phyloP scores from a whole-genome alignment of 2,888 invertebrate genomes.

The Antheraea yamamai region DNA sequence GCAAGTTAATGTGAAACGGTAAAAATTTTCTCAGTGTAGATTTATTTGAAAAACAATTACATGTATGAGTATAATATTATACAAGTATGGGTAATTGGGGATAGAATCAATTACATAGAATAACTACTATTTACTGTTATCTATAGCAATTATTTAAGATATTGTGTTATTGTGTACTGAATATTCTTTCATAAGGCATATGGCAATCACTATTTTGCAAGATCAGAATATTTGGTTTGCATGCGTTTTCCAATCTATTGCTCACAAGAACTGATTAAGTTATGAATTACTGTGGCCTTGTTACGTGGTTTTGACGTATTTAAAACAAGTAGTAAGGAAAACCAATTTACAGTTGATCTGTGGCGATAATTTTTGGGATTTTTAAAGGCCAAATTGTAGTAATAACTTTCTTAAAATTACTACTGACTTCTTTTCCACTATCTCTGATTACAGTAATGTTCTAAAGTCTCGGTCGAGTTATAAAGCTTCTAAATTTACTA shows the following conservation, averaged over 20 bases:
- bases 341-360: not conserved
- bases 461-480: not conserved
- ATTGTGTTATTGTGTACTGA: not conserved
- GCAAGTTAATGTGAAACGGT: not conserved
- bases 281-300: not conserved
- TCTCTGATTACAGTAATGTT: not conserved
- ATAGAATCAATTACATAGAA: no score
- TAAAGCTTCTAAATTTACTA: not conserved
- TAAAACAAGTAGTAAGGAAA: not conserved
- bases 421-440: not conserved
- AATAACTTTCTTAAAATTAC: not conserved
- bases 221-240: not conserved
- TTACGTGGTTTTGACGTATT: not conserved
- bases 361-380: not conserved
- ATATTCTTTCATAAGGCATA: not conserved
- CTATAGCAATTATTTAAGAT: no score
- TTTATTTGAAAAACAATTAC: no score
- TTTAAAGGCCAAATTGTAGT: not conserved
- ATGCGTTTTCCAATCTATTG: not conserved
- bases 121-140: no score
- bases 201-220: not conserved
- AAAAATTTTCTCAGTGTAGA: no score
- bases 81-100: no score
- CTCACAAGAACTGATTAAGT: not conserved
- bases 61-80: no score